Base-by-base conservation (phyloP, 2,888 invertebrate genomes). In the Pimpla rufipes region DNA sequence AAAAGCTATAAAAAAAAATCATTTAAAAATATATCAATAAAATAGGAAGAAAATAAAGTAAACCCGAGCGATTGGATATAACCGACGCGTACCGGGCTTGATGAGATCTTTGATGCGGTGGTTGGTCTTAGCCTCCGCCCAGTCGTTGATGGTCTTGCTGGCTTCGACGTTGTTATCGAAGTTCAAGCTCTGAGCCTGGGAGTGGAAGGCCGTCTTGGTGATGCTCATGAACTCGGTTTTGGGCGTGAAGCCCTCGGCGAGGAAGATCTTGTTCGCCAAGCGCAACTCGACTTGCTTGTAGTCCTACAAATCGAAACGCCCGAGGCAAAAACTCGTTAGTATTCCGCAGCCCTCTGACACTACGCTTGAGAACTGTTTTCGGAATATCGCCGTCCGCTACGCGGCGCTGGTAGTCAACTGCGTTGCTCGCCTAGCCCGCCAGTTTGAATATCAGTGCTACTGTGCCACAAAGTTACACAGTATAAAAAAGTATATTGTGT, bases 31-130 rank as follows among this genome's bases (percentile, higher is more conserved):
- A 52, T 7, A 11, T 7, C 10, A 42, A 29, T 35, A 70, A 7
- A 4, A 29, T 29, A 29, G 3, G 5, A 2, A 29, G 5, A 29
- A 29, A 29, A 29, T 29, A 2, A 29, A 29, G 5, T 29, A 29
- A 29, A 29, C 29, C 3, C 42, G 5, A 42, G 42, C 42, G 42
- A 42, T 29, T 29, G 29, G 5, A 29, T 29, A 29, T 3, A 29
- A 29, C 2, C 29, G 5, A 5, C 29, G 23, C n/a, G 23, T 85
- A 94, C 94, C 94, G 0, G 95, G 18, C 1, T 94, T 91, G 67
- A 99, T 93, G 1, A 99, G 94, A 88, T 98, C 94, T 87, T 96
- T 95, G 78, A 99, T 98, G 92, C 96, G 97, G 8, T 96, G 93
- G 74, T 97, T 96, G 0, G 99, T 99, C 90, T 97, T 95, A 5